Evolutionary conservation across 2,888 invertebrate genomes (phyloP), one percentile per base, ranked within the genome.

Genomic region (Brachyopa scutellaris): DNA sequence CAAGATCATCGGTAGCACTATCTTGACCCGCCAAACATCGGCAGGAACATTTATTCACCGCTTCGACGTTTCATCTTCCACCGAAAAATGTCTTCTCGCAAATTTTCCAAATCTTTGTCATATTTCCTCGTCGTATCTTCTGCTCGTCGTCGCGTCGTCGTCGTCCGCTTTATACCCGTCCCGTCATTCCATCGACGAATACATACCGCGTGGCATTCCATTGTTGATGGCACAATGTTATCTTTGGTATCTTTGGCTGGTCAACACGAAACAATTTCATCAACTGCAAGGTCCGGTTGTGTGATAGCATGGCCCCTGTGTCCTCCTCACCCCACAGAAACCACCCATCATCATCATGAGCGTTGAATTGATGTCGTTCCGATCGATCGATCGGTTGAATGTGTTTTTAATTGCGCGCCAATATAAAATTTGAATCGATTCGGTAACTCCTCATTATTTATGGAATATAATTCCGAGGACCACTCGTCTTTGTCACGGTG

Each of bases 341-440:
- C 36, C 49, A 38, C 59, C 29, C 42, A 23, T 64, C 57, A 5
- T 23, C 38, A 19, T 29, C 38, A 17, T 6, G 26, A 26, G 6
- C 26, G 26, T 36, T 33, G 26, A 33, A 49, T 66, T 36, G 15
- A 49, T 61, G n/a, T n/a, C 45, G 29, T 29, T 31, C 42, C 6
- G 17, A 13, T 0, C 42, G 36, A 62, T 53, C 55, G 47, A 26
- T 23, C 49, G 59, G 45, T 67, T 62, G 61, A 64, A 74, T 69
- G 82, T 82, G 82, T 77, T 82, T 82, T 82, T 82, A 82, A 82
- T 82, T 82, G 77, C 82, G 66, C 70, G 82, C 82, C 70, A 47
- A 82, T 72, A 72, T 77, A 59, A 82, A 77, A 77, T 82, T 82
- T 82, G 82, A 82, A 82, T 77, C 72, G 77, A 82, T 82, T 82